These are phyloP conservation scores for Drosophila chauvacae DNA, from an alignment of 1,140 invertebrate genomes.

Conservation along the genomic window DNA sequence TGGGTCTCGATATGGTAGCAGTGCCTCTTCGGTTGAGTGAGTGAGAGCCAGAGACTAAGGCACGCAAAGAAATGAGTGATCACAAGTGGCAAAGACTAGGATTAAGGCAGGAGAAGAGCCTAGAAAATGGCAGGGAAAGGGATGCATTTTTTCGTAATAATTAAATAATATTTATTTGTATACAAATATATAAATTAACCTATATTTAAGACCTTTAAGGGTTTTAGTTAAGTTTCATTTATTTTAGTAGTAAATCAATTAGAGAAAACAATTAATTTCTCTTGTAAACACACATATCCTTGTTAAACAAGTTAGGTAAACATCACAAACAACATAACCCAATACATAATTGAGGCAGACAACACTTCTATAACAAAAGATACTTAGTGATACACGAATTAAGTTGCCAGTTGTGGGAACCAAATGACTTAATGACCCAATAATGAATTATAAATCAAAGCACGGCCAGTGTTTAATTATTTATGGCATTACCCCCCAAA, in stretches of 20 bases:
- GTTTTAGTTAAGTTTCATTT: too few species aligned
- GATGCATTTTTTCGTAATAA: too few species aligned
- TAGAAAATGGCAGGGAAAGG: too few species aligned
- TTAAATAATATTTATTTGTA: too few species aligned
- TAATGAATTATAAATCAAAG: slow-evolving; percentile 22
- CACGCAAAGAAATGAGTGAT: slow-evolving; percentile 38
- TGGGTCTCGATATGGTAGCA: slow-evolving; percentile 3
- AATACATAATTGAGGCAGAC: neutral
- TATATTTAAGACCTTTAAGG: too few species aligned
- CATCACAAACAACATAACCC: neutral
- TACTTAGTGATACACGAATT: neutral
- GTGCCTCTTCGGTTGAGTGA: slow-evolving; percentile 1
- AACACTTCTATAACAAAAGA: neutral
- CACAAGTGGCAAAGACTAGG: neutral
- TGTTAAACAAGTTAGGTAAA: slow-evolving; percentile 5
- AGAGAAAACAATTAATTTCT: neutral
- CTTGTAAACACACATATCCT: neutral
- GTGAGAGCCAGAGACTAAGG: neutral
- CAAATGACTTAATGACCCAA: slow-evolving; percentile 17
- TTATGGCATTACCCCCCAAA: neutral
- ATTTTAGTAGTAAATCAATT: too few species aligned
- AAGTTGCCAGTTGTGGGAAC: neutral
- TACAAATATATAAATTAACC: too few species aligned
- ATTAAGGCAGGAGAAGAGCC: neutral
- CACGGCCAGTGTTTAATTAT: neutral